phyloP scores from a whole-genome alignment of 2,797 vertebrate genomes.

The Alauda arvensis region DNA sequence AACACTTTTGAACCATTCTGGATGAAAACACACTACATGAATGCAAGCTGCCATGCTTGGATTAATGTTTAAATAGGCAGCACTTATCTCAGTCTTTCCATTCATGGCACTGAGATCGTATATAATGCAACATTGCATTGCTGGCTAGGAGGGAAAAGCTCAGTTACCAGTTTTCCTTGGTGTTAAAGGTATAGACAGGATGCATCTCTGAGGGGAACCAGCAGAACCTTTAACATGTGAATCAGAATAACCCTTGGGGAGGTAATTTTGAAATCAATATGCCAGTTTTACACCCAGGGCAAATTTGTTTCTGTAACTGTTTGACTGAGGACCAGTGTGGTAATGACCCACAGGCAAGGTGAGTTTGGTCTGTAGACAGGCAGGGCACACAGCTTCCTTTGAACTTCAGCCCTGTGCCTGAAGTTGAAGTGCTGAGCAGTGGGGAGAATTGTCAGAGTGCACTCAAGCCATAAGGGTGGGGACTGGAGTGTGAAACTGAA shows the following conservation, averaged over 20 bases:
- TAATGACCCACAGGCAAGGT: not conserved
- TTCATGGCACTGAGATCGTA: not conserved
- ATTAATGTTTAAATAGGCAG: not conserved
- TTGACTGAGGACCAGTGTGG: not conserved
- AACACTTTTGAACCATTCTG: not conserved
- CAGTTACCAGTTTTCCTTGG: not conserved
- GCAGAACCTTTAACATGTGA: not conserved
- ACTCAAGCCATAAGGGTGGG: not conserved
- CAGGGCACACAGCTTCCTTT: not conserved
- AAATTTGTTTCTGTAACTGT: not conserved
- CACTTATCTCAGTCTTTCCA: not conserved
- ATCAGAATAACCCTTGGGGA: not conserved
- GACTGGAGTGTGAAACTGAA: not conserved
- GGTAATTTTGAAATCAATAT: not conserved
- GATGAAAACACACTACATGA: not conserved
- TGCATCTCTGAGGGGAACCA: not conserved
- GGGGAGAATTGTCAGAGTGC: not conserved
- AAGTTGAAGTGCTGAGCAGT: not conserved
- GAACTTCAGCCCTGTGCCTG: not conserved
- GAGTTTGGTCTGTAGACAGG: not conserved
- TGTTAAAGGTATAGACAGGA: not conserved
- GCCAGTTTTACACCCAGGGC: not conserved
- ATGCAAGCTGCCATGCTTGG: not conserved
- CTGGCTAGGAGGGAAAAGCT: not conserved
- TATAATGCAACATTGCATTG: not conserved